Base-by-base conservation (phyloP, 2,113 vertebrate species). In the Onychorhynchus coronatus region DNA sequence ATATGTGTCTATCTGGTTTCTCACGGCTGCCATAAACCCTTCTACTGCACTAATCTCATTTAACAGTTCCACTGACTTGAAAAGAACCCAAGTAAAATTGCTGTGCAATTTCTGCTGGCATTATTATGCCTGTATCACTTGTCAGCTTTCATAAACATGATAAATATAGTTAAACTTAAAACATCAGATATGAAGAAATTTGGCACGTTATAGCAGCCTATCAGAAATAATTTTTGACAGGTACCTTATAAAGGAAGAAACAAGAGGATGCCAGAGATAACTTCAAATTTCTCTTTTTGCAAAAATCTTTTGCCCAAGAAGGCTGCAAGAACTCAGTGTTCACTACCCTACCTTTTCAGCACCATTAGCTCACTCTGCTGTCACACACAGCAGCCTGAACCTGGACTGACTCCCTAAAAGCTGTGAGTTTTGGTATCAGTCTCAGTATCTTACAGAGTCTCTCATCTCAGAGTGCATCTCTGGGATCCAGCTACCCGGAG, bases 1-100 rank as follows among this genome's bases (percentile, higher is more conserved):
- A 96, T 97, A 95, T 31, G 92, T 76, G 89, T 96, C 95, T 95
- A 76, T 97, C 97, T 96, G 94, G 37, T 95, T 95, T 95, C 91
- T 95, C 92, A 94, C 62, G 93, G 93, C 88, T 3, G 4, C 84
- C 92, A 35, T 53, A 95, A 97, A 89, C 87, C 89, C 82, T 93
- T 91, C 95, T 39, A 73, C 78, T 83, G 84, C 84, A 74, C 93
- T 97, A 97, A 97, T 97, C 95, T 94, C 95, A 95, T 97, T 97
- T 97, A 94, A 97, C 95, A 95, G 93, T 89, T 96, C 81, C 87
- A 85, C 84, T 85, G 81, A 66, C 90, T 95, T 96, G 96, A 97
- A 95, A 97, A 94, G 88, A 92, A 62, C 80, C 59, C n/a, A 16
- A 94, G 74, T n/a, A 67, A 94, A 89, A 96, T 91, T 80, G 89